Conservation (phyloP, 2,888 invertebrate species). For the Sepiola atlantica region DNA sequence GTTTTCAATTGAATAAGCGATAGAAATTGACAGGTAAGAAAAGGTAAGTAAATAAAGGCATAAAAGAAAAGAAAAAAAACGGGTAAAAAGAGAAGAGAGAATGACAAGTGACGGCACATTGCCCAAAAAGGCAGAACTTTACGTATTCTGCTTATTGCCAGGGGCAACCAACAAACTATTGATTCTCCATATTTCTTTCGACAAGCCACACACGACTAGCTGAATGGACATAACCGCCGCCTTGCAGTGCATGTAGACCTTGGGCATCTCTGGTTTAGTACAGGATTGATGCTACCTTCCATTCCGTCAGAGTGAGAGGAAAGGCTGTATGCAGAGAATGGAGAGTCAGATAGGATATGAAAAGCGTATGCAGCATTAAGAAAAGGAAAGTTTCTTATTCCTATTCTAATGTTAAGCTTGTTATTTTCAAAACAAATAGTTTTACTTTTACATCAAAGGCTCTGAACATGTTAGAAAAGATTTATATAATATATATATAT, state of each 20-base stretch:
- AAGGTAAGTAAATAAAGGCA: too few species aligned
- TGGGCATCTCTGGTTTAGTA: background rate
- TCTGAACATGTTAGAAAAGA: too few species aligned
- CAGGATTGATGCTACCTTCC: background rate
- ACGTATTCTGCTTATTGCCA: background rate
- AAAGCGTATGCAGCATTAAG: background rate
- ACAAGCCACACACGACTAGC: background rate
- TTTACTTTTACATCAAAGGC: too few species aligned
- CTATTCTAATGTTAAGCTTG: background rate
- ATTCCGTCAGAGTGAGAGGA: background rate
- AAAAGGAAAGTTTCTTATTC: background rate
- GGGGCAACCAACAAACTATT: constrained; percentile 32
- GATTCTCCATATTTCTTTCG: constrained; percentile 14
- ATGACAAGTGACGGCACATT: background rate
- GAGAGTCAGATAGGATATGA: too few species aligned
- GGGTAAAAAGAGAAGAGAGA: background rate
- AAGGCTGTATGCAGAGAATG: background rate
- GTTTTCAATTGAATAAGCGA: background rate
- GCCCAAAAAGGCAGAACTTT: background rate
- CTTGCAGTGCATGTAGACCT: background rate
- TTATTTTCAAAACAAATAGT: background rate
- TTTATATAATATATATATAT: too few species aligned
- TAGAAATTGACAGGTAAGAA: background rate
- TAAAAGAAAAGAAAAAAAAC: background rate
- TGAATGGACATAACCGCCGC: constrained; percentile 19